A percentile compares a stretch with the other conserved stretches of the same genome.
Evolutionary conservation across 2,888 invertebrate species (phyloP).

Genomic region (Aphodius granarius): DNA sequence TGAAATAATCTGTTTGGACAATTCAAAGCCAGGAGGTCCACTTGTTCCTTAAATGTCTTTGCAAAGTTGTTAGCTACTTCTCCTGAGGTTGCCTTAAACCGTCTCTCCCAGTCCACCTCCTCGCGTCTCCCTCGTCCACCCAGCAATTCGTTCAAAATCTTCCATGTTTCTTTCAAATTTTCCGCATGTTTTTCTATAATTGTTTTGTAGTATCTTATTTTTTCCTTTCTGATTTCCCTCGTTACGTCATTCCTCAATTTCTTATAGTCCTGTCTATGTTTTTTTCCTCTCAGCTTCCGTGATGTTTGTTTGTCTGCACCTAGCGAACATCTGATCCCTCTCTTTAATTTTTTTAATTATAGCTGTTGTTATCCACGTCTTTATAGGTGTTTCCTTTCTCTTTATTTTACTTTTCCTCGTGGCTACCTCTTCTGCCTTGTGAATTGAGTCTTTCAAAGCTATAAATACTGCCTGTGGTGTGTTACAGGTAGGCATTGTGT

Average conservation of each 20-base stretch:
- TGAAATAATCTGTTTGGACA: neutral
- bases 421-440: neutral
- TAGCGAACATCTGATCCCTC: neutral
- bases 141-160: neutral
- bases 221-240: neutral
- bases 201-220: neutral
- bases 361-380: neutral
- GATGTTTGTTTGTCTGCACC: neutral
- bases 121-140: neutral
- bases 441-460: neutral
- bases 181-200: neutral
- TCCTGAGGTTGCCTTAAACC: neutral
- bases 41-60: neutral
- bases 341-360: constrained; percentile 1
- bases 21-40: neutral
- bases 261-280: neutral
- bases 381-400: neutral
- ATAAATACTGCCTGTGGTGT: neutral
- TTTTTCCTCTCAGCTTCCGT: neutral
- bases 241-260: neutral
- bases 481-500: neutral
- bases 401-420: neutral
- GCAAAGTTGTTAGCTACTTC: neutral
- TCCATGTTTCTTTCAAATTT: constrained; percentile 1
- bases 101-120: neutral